Base-by-base conservation (phyloP, 2,797 vertebrate species). In the Pantherophis alleghaniensis region DNA sequence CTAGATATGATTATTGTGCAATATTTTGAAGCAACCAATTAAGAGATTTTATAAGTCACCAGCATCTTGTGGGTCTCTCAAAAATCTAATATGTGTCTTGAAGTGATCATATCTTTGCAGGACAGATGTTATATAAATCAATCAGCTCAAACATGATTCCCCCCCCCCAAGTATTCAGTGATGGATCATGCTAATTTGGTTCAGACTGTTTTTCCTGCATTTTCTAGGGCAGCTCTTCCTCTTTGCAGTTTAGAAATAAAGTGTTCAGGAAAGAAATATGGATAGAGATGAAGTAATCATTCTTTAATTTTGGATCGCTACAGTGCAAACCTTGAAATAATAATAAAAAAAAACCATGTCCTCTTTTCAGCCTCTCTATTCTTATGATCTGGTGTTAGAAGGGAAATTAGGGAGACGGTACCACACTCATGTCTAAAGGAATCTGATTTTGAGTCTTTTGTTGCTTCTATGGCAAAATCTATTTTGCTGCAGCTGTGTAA, bases 401-500 rank as follows among this genome's bases (percentile, higher is more conserved):
- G 59, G 92, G 91, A 94, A 94, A 93, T 94, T 2, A 24, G 26
- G 24, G 51, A 94, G 95, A 92, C 94, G 63, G 83, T 94, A 94
- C 2, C 55, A 55, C 61, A 79, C 5, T 91, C 91, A 5, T 56
- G 3, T 28, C 14, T 69, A 95, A 94, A 96, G 59, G 93, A 97
- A 96, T 94, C 92, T 94, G 96, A 96, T 95, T 98, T 95, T 96
- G 97, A 96, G 96, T 61, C 42, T 37, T 96, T 97, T 97, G 96
- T 95, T 57, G 2, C 63, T 83, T 91, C 86, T 88, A 93, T 96
- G 87, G 95, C 96, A 95, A 95, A 96, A 96, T 96, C 95, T 96
- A 53, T 96, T 97, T 90, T 0, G 18, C 95, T 98, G 97, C 98
- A 98, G 98, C 98, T 98, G 98, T 98, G 97, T 97, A 97, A 98